These are phyloP conservation scores for Lepidothrix coronata DNA, from an alignment of 2,113 vertebrate species.

Conservation along the genomic window DNA sequence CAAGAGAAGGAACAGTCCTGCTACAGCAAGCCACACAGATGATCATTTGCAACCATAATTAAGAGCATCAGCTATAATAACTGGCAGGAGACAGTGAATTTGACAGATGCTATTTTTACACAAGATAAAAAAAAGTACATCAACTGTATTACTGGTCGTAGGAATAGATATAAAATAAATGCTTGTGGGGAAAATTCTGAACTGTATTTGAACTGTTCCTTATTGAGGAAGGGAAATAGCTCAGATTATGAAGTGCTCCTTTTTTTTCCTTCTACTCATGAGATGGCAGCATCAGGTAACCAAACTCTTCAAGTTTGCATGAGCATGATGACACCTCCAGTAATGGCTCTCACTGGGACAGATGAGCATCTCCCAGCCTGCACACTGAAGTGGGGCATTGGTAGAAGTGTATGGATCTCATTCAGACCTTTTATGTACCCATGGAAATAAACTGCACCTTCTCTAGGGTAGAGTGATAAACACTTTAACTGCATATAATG, in stretches of 20 bases:
- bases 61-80: background rate
- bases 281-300: background rate
- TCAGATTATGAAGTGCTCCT: background rate
- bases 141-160: background rate
- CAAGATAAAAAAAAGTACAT: background rate
- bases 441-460: background rate
- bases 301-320: background rate
- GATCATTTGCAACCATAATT: conserved; percentile 15
- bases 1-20: conserved; percentile 37
- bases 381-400: background rate
- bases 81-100: conserved; percentile 52
- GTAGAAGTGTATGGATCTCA: background rate
- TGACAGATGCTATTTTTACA: background rate
- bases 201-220: background rate
- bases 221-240: background rate
- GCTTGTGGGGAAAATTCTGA: background rate
- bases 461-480: background rate
- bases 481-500: background rate
- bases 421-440: background rate
- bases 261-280: background rate
- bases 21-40: conserved; percentile 43
- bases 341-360: background rate
- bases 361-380: background rate
- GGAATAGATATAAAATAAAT: background rate
- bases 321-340: background rate